Evolutionary conservation across 2,113 vertebrate species (phyloP).

Genomic region (Crotophaga sulcirostris): DNA sequence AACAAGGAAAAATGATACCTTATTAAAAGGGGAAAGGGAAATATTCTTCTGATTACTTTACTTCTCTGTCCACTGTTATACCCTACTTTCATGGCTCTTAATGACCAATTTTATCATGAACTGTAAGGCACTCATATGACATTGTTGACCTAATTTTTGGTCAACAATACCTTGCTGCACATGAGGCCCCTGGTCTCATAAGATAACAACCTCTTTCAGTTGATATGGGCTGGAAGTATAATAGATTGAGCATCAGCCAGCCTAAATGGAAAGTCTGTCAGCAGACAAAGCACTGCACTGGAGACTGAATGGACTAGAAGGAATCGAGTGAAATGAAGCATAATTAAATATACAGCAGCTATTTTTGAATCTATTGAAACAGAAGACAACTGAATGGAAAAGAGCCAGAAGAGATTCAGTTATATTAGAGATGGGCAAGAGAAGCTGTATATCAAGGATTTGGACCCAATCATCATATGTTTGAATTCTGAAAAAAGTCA

Average conservation of each 20-base stretch:
- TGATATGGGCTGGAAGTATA: not conserved
- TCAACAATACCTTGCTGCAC: not conserved
- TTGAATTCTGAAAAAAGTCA: not conserved
- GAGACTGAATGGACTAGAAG: not conserved
- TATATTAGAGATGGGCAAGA: not conserved
- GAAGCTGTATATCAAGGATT: not conserved
- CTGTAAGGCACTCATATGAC: not conserved
- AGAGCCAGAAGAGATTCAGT: not conserved
- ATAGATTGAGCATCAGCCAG: not conserved
- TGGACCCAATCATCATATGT: not conserved
- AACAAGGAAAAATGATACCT: slow-evolving; percentile 5
- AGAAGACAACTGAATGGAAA: not conserved
- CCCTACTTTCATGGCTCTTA: not conserved
- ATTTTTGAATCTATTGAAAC: not conserved
- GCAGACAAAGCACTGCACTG: not conserved
- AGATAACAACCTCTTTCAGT: not conserved
- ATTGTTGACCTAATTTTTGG: slow-evolving; percentile 44
- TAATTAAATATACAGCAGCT: slow-evolving; percentile 4
- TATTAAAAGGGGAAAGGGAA: slow-evolving; percentile 26
- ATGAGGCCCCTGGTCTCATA: not conserved
- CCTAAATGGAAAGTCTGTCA: not conserved
- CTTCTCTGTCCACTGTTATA: not conserved
- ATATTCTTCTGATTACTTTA: slow-evolving; percentile 8
- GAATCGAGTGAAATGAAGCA: not conserved
- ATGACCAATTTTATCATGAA: slow-evolving; percentile 5